Base-by-base conservation (phyloP, 2,113 vertebrate genomes). In the Pavo muticus region DNA sequence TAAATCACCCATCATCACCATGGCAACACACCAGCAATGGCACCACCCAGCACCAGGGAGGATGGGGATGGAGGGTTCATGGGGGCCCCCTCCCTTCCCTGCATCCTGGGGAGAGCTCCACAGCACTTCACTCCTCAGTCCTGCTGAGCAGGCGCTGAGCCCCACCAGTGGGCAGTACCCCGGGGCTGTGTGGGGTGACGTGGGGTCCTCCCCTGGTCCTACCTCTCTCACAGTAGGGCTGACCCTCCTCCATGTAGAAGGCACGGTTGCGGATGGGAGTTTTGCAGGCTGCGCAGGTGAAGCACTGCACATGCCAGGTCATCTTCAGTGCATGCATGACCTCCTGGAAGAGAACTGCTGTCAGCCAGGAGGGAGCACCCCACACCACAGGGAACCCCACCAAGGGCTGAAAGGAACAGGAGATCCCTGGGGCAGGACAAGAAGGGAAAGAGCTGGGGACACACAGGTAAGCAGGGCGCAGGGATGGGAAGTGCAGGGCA, bases 301-400 rank as follows among this genome's bases (percentile, higher is more conserved):
- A 99, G 97, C 99, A 99, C 71, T 99, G 98, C 64, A 99, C 98
- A 0, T 99, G 99, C 98, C 99, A 99, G 95, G 99, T 99, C 99
- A 99, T 99, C 98, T 99, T 99, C 96, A 99, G 98, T 1, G 99
- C 99, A 0, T 99, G 99, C 99, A 99, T 99, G 97, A 99, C 99
- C 96, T 99, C 99, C 99, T 99, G 97, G 50, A 61, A 32, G 25
- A 10, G 61, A 84, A 70, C 13, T 7, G 11, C 68, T 29, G 35
- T 95, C 78, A 96, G 71, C 56, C 3, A 3, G 39, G 32, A 40
- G 76, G 47, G 42, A 78, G 23, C 69, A 86, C 56, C 54, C 21
- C 27, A 13, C 1, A 0, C 25, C 5, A 1, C 0, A 0, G 27
- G 14, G n/a, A 6, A 84, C 16, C 15, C 35, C 25, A 29, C 27